A percentile compares a stretch with the other conserved stretches of the same genome.
phyloP scores from a whole-genome alignment of 2,797 vertebrate genomes.

The Melanogrammus aeglefinus region DNA sequence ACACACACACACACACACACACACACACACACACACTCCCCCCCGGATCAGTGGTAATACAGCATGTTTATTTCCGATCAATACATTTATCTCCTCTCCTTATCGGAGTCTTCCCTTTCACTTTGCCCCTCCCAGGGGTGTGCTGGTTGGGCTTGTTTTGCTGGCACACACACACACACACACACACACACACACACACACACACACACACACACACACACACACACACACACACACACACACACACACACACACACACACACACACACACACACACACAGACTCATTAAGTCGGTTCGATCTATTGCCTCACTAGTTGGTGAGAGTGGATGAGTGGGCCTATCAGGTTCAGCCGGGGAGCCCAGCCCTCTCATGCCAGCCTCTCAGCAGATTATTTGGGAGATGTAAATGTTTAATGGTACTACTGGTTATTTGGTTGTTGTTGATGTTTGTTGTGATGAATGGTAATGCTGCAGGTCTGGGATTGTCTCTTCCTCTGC shows the following conservation, averaged over 20 bases:
- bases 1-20: conserved; percentile 29
- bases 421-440: conserved; percentile 67
- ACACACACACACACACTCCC: conserved; percentile 34
- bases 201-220: conserved; percentile 39
- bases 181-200: conserved; percentile 17
- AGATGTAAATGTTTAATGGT: conserved; percentile 70
- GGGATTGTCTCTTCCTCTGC: neutral
- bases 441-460: conserved; percentile 59
- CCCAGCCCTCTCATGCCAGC: conserved; percentile 21
- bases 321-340: conserved; percentile 51
- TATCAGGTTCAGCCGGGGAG: conserved; percentile 51
- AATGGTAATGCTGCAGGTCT: conserved; percentile 53
- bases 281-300: conserved; percentile 70
- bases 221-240: conserved; percentile 25
- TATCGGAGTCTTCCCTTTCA: conserved; percentile 39
- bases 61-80: conserved; percentile 70
- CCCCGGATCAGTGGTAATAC: conserved; percentile 62
- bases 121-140: conserved; percentile 49
- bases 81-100: conserved; percentile 71
- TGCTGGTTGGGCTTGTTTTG: conserved; percentile 18
- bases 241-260: conserved; percentile 25
- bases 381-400: conserved; percentile 47
- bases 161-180: conserved; percentile 27
- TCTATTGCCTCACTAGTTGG: conserved; percentile 56
- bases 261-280: conserved; percentile 36